phyloP scores from a whole-genome alignment of 2,797 vertebrate genomes.

The Semotilus atromaculatus region DNA sequence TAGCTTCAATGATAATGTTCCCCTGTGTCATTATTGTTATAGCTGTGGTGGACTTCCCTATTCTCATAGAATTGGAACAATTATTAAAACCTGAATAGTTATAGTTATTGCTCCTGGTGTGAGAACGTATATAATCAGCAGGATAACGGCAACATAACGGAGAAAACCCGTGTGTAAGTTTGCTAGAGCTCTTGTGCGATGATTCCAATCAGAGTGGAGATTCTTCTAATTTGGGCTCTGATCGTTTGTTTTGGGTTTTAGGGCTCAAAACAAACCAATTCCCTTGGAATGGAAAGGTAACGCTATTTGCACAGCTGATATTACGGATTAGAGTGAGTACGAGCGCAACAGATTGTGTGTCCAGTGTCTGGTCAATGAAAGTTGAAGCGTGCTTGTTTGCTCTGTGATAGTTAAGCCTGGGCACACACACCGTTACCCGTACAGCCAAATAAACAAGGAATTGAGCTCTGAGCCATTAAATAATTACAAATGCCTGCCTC shows the following conservation, averaged over 20 bases:
- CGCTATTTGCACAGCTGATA: conserved; percentile 72
- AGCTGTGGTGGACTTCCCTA: background rate
- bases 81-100: background rate
- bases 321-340: conserved; percentile 62
- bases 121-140: conserved; percentile 12
- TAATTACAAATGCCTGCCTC: conserved; percentile 70
- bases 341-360: conserved; percentile 66
- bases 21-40: background rate
- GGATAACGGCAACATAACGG: conserved; percentile 13
- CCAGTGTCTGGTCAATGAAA: conserved; percentile 51
- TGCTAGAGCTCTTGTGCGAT: background rate
- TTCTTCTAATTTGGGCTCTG: conserved; percentile 52
- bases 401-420: conserved; percentile 62
- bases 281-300: conserved; percentile 63
- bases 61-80: background rate
- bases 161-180: background rate
- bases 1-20: background rate
- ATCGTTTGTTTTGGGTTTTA: conserved; percentile 60
- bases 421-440: conserved; percentile 62
- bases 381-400: conserved; percentile 49
- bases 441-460: conserved; percentile 72
- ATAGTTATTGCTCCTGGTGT: background rate
- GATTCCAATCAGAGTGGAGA: conserved; percentile 27
- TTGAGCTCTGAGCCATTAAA: conserved; percentile 70
- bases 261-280: conserved; percentile 60